Conservation (phyloP, 2,113 vertebrate genomes). For the Myotis davidii region DNA sequence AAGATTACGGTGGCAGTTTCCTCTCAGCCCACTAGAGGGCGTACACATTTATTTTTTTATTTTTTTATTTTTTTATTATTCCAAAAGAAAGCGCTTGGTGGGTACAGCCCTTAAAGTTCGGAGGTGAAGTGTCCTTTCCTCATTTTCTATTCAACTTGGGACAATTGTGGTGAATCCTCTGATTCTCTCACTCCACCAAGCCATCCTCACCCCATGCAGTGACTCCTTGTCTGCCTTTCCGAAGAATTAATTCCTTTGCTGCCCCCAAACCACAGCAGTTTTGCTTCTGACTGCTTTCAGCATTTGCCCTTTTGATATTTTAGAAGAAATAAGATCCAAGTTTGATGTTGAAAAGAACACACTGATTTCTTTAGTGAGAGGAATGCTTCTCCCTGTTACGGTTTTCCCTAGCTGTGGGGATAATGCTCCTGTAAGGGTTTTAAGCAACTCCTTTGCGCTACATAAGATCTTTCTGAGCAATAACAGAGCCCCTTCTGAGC, state of each 20-base stretch:
- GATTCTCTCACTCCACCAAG: neutral
- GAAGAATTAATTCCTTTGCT: conserved; percentile 46
- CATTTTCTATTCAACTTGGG: neutral
- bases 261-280: conserved; percentile 63
- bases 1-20: conserved; percentile 37
- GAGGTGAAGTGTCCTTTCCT: neutral
- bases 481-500: neutral
- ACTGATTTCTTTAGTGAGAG: conserved; percentile 32
- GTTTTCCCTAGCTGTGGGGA: conserved; percentile 3
- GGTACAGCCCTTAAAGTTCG: neutral
- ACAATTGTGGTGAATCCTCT: neutral
- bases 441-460: neutral
- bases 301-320: conserved; percentile 70
- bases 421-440: neutral
- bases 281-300: conserved; percentile 64
- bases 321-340: conserved; percentile 63
- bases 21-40: conserved; percentile 71
- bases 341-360: conserved; percentile 61
- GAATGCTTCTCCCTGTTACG: neutral
- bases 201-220: neutral
- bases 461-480: neutral
- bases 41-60: conserved; percentile 51
- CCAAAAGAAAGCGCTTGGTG: neutral
- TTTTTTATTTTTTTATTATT: conserved; percentile 62
- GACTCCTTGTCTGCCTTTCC: conserved; percentile 29